These are phyloP conservation scores for Tubiluchus corallicola DNA, from an alignment of 2,888 invertebrate species.

Conservation along the genomic window DNA sequence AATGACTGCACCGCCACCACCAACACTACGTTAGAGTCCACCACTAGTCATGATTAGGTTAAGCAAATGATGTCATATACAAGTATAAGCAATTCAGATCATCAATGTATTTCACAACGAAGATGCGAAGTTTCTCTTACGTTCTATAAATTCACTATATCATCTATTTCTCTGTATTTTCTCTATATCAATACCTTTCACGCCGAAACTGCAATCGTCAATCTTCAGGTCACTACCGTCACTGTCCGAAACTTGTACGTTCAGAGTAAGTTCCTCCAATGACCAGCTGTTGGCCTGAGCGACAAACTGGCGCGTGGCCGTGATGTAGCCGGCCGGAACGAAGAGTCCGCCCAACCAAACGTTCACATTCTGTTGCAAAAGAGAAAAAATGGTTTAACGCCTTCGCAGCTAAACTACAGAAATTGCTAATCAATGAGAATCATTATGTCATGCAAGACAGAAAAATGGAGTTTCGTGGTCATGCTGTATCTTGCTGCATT, in stretches of 20 bases:
- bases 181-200: too few relatives aligned
- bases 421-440: neutral
- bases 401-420: conserved; percentile 1
- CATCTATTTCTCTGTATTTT: too few relatives aligned
- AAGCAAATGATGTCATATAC: too few relatives aligned
- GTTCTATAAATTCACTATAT: too few relatives aligned
- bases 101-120: too few relatives aligned
- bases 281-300: conserved; percentile 79
- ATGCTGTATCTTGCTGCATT: too few relatives aligned
- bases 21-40: too few relatives aligned
- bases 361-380: conserved; percentile 49
- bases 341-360: conserved; percentile 95
- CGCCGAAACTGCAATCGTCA: conserved; percentile 34
- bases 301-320: conserved; percentile 93
- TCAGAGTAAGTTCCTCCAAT: conserved; percentile 76
- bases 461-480: too few relatives aligned
- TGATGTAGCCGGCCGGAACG: conserved; percentile 97
- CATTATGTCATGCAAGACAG: neutral
- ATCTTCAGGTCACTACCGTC: conserved; percentile 22
- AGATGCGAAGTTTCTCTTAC: too few relatives aligned
- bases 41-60: too few relatives aligned
- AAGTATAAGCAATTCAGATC: too few relatives aligned
- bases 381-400: conserved; percentile 14
- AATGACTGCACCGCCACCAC: too few relatives aligned
- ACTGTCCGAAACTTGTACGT: conserved; percentile 35